phyloP scores from a whole-genome alignment of 2,888 invertebrate species.

The Agrotis puta region DNA sequence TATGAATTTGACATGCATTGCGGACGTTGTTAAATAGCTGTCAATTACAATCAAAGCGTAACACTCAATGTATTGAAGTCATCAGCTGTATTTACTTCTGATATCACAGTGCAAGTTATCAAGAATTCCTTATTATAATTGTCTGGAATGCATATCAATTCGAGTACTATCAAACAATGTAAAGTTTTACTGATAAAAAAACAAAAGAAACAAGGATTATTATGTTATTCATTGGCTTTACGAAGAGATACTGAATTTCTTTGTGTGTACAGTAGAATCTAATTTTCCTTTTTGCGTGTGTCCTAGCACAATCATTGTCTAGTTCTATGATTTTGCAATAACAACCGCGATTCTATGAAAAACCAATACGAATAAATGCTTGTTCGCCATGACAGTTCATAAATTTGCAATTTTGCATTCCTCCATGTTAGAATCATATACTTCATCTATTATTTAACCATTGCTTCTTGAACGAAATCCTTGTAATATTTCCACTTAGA shows the following conservation, averaged over 20 bases:
- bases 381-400: conserved; percentile 28
- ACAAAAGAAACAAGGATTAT: conserved; percentile 40
- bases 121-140: conserved; percentile 15
- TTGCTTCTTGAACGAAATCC: not conserved
- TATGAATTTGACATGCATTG: conserved; percentile 62
- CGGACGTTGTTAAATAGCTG: conserved; percentile 39
- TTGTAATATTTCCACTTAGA: not conserved
- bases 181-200: conserved; percentile 47
- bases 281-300: not conserved
- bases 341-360: conserved; percentile 1
- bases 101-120: conserved; percentile 23
- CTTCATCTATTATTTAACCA: not conserved
- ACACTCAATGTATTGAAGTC: conserved; percentile 25
- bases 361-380: conserved; percentile 7
- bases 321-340: conserved; percentile 5
- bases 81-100: conserved; percentile 11
- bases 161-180: conserved; percentile 34
- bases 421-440: conserved; percentile 18
- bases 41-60: conserved; percentile 45
- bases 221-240: conserved; percentile 25
- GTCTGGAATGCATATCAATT: conserved; percentile 32
- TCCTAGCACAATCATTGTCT: not conserved
- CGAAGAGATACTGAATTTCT: conserved; percentile 12
- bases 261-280: not conserved
- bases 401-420: conserved; percentile 26